Evolutionary conservation across 1,140 invertebrate genomes (phyloP).

Genomic region (Branchinecta lynchi): DNA sequence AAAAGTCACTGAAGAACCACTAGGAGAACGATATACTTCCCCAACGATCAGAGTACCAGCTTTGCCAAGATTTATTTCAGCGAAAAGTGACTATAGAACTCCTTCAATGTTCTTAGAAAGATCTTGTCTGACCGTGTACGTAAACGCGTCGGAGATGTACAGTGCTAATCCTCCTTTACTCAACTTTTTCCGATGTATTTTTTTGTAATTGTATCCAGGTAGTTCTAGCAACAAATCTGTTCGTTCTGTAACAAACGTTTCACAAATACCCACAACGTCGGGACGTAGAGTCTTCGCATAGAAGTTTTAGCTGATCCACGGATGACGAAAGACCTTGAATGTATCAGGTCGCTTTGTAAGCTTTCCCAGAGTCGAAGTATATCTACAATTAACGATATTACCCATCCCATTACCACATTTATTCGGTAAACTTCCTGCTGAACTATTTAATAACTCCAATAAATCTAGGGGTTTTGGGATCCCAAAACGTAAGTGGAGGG

Average conservation of each 20-base stretch:
- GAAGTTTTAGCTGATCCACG: not conserved
- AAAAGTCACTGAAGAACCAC: not conserved
- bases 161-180: not conserved
- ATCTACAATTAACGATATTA: not conserved
- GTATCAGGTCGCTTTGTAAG: not conserved
- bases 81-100: not conserved
- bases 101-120: conserved; percentile 7
- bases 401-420: not conserved
- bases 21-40: not conserved
- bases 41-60: not conserved
- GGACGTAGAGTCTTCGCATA: not conserved
- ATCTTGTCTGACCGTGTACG: not conserved
- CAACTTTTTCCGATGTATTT: conserved; percentile 6
- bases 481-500: too few species aligned
- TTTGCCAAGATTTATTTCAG: not conserved
- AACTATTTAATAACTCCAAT: conserved; percentile 11
- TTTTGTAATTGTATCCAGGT: not conserved
- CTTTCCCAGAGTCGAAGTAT: not conserved
- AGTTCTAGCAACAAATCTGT: not conserved
- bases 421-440: not conserved
- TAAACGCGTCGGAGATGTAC: not conserved
- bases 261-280: not conserved
- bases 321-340: not conserved
- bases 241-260: conserved; percentile 1
- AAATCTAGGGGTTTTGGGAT: conserved; percentile 3